Evolutionary conservation across 2,113 vertebrate species (phyloP).

Genomic region (Pavo muticus): DNA sequence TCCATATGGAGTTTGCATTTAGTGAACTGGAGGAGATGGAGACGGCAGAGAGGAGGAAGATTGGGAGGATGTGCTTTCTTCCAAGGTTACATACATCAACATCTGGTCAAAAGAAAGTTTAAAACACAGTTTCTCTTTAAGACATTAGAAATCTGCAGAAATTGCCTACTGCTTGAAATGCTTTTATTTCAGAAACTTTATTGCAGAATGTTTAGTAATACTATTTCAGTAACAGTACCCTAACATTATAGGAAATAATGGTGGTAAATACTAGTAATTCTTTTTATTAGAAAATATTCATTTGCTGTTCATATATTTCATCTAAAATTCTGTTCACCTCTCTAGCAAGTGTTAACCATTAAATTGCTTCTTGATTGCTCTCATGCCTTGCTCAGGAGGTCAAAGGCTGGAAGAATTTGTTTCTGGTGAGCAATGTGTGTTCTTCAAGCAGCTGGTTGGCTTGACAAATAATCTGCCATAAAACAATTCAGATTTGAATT

Average conservation of each 20-base stretch:
- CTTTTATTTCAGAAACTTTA: not conserved
- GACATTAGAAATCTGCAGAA: not conserved
- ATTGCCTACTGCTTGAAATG: not conserved
- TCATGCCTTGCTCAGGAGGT: not conserved
- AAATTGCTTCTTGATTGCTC: not conserved
- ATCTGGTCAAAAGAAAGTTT: not conserved
- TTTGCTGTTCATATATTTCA: not conserved
- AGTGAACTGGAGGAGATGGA: constrained; percentile 20
- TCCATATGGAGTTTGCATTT: constrained; percentile 59
- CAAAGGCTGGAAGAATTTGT: not conserved
- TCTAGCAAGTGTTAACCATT: not conserved
- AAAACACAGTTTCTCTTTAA: not conserved
- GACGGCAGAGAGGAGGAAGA: not conserved
- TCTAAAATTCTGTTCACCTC: constrained; percentile 23
- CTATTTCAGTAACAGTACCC: not conserved
- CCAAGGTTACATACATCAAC: not conserved
- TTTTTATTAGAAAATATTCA: not conserved
- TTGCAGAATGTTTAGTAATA: not conserved
- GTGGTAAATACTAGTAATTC: not conserved
- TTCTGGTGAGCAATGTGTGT: not conserved
- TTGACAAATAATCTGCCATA: not conserved
- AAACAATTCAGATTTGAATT: constrained; percentile 18
- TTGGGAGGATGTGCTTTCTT: not conserved
- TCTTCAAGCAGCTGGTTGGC: not conserved
- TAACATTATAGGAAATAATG: not conserved